Evolutionary conservation across 2,797 vertebrate species (phyloP), one percentile per base, ranked within the genome.

Genomic region (Scolopax bukidnonensis): DNA sequence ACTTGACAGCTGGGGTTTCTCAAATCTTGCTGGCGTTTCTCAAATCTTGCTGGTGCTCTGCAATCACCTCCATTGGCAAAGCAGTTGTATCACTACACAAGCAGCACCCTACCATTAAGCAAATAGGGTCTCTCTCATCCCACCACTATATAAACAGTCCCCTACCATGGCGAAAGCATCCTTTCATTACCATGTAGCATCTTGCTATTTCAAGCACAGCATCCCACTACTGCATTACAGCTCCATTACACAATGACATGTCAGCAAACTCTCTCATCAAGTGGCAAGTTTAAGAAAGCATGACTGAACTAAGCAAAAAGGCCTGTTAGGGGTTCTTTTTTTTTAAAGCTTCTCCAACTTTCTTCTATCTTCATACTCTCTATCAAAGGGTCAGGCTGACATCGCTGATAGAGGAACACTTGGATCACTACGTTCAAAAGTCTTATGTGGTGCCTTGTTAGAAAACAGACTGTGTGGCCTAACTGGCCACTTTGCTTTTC

Each of bases 1-100:
- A 90, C 83, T 95, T 81, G 63, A 90, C 94, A 97, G 96, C 94
- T 96, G 97, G 87, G 25, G 78, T 73, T 91, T 84, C 78, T 95
- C 76, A 90, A 27, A 67, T 71, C 85, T 63, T 83, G 90, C 78
- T 16, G 50, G 59, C 2, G 30, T 84, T 94, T 90, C 84, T 96
- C 76, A 71, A 47, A 19, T 11, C 64, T 82, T 30, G 84, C 82
- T 5, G 33, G 59, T 1, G 2, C 93, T 90, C 85, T 74, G 65
- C 45, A 4, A 45, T 61, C 21, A 36, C 84, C 79, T 91, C 70
- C 57, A 27, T 10, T 81, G 73, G 78, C 80, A 40, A 85, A 91
- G 89, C 57, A 56, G 70, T 84, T 15, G 18, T 80, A 81, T 70
- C 61, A 7, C 91, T 89, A 18, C 78, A 69, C 81, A 86, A 81